Evolutionary conservation across 2,113 vertebrate species (phyloP).

Genomic region (Poeciliopsis turrubarensis): DNA sequence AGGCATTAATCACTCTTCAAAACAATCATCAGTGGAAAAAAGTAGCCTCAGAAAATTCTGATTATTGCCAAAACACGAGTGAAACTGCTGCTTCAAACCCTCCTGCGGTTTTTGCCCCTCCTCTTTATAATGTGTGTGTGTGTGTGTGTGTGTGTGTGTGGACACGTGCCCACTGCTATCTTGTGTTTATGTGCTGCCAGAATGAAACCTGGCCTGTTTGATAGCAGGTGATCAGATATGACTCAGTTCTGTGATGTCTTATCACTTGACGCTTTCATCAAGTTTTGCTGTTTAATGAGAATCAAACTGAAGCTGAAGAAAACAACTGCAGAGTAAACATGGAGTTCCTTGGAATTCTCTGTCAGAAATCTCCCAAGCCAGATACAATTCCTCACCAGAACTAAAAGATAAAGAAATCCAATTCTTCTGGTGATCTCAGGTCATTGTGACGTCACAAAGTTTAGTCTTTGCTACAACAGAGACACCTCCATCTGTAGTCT

Average conservation of each 20-base stretch:
- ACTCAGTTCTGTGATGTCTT: background rate
- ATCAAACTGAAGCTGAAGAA: no score
- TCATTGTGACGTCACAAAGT: background rate
- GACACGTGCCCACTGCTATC: background rate
- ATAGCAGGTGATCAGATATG: conserved; percentile 25
- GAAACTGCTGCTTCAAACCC: background rate
- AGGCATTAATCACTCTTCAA: background rate
- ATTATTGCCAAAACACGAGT: background rate
- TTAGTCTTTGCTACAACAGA: background rate
- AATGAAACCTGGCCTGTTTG: conserved; percentile 33
- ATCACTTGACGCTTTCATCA: no score
- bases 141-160: no score
- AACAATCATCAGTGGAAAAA: background rate
- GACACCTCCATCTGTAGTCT: background rate
- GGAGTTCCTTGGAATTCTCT: no score
- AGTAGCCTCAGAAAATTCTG: background rate
- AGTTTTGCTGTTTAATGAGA: background rate
- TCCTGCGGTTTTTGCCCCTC: background rate
- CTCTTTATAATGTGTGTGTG: background rate
- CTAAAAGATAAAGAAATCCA: background rate
- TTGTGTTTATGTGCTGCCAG: background rate
- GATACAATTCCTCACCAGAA: background rate
- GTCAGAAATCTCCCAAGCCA: no score
- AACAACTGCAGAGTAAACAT: no score
- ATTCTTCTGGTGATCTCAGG: background rate